phyloP scores from a whole-genome alignment of 1,140 invertebrate species.

The Solenopsis fugax region DNA sequence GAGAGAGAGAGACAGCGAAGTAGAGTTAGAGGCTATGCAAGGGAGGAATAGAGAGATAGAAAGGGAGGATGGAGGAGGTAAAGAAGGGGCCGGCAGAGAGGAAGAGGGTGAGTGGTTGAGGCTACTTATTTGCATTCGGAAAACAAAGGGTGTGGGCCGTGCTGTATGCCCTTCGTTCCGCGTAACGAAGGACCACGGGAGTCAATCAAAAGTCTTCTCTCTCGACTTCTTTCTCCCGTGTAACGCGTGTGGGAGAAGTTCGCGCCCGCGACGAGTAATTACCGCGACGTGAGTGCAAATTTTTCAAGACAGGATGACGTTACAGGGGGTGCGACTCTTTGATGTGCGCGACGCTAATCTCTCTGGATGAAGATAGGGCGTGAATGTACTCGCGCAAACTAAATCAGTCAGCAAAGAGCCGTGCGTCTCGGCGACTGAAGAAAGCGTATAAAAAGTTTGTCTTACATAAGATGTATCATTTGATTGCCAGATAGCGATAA shows the following conservation, averaged over 20 bases:
- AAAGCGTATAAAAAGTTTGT: neutral
- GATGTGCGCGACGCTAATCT: slow-evolving; percentile 37
- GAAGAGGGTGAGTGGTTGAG: slow-evolving; percentile 71
- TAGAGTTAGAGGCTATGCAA: slow-evolving; percentile 24
- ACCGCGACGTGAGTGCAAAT: slow-evolving; percentile 57
- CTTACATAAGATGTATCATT: neutral
- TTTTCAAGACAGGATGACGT: slow-evolving; percentile 43
- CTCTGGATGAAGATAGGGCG: slow-evolving; percentile 4
- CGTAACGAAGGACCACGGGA: slow-evolving; percentile 71
- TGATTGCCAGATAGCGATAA: neutral
- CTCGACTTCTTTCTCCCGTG: slow-evolving; percentile 42
- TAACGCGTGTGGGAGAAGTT: neutral
- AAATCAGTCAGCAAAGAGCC: slow-evolving; percentile 24
- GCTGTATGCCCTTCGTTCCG: slow-evolving; percentile 76
- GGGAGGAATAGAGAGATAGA: slow-evolving; percentile 32
- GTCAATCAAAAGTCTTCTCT: slow-evolving; percentile 62
- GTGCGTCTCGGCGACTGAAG: neutral
- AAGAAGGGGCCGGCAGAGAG: slow-evolving; percentile 55
- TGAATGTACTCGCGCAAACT: slow-evolving; percentile 17
- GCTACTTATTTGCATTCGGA: slow-evolving; percentile 86
- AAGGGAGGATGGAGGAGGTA: slow-evolving; percentile 34
- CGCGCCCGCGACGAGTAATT: slow-evolving; percentile 53
- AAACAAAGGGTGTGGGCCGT: slow-evolving; percentile 84
- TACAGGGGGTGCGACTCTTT: slow-evolving; percentile 26
- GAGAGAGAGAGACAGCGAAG: slow-evolving; percentile 1